These are phyloP conservation scores for Propithecus perrieri DNA, from an alignment of 2,797 vertebrate genomes.

Conservation along the genomic window DNA sequence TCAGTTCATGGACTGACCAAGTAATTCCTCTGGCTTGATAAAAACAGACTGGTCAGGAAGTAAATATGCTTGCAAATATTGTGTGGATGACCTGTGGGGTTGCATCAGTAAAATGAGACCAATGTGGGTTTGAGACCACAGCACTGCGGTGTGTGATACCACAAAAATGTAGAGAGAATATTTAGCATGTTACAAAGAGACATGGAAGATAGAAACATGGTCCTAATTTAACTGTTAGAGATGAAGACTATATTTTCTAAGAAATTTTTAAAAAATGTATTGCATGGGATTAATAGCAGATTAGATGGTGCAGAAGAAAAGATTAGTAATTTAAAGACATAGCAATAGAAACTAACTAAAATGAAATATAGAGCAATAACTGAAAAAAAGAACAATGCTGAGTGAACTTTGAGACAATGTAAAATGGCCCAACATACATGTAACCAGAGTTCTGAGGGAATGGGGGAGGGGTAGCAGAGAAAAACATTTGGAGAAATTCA, in stretches of 20 bases:
- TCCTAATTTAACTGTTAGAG: background rate
- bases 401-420: background rate
- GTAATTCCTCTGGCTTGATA: background rate
- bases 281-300: background rate
- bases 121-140: no score
- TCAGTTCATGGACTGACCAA: background rate
- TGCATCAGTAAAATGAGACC: no score
- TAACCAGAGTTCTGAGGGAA: background rate
- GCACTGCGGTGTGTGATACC: background rate
- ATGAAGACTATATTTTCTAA: background rate
- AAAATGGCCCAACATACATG: no score
- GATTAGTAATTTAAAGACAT: background rate
- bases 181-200: background rate
- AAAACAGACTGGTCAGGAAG: background rate
- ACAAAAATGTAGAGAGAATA: background rate
- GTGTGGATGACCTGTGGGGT: rapidly evolving
- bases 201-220: background rate
- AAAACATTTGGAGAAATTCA: background rate
- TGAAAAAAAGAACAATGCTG: background rate
- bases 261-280: background rate
- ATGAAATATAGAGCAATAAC: background rate
- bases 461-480: no score
- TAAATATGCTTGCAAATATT: no score
- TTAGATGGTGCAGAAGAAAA: background rate
- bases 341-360: background rate